Evolutionary conservation across 1,140 invertebrate genomes (phyloP), one percentile per base, ranked within the genome.

Genomic region (Brachionus rubens): DNA sequence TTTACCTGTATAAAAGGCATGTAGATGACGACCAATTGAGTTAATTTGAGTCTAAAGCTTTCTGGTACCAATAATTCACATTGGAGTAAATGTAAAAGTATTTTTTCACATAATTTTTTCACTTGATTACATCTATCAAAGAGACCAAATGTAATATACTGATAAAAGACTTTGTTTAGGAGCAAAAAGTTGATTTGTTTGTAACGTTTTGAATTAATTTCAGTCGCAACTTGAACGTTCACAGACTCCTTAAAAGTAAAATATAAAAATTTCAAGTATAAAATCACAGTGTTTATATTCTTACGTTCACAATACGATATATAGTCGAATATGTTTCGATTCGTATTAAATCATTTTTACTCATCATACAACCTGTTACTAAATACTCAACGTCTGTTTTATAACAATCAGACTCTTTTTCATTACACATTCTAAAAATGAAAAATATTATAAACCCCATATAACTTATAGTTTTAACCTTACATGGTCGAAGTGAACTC

Each of bases 351-450:
- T 65, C 59, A 41, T 36, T 40, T 72, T 72, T 72, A 19, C 68
- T 72, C 43, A 50, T 72, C 68, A 72, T 50, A 30, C 68, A 72
- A 2, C 68, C 36, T 30, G 50, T 72, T n/a, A 72, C 36, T 33
- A 72, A 54, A 46, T 50, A 72, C 24, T 72, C 68, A 40, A 48
- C 41, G 26, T 72, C 68, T 19, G 21, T 12, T 50, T 72, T 54
- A 26, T 50, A 50, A 4, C 10, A 1, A 9, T 72, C 50, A n/a
- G 46, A 33, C 33, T 72, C 68, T 26, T 54, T 72, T 9, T 72
- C 50, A n/a, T 30, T 12, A 50, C 68, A 36, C 50, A 54, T 50
- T 48, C 43, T 50, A 41, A 16, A 54, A 28, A 54, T n/a, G n/a
- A n/a, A 54, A 54, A 10, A 28, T 26, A 54, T 54, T 26, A 0